Evolutionary conservation across 2,113 vertebrate species (phyloP).

Genomic region (Cynopterus brachyotis): DNA sequence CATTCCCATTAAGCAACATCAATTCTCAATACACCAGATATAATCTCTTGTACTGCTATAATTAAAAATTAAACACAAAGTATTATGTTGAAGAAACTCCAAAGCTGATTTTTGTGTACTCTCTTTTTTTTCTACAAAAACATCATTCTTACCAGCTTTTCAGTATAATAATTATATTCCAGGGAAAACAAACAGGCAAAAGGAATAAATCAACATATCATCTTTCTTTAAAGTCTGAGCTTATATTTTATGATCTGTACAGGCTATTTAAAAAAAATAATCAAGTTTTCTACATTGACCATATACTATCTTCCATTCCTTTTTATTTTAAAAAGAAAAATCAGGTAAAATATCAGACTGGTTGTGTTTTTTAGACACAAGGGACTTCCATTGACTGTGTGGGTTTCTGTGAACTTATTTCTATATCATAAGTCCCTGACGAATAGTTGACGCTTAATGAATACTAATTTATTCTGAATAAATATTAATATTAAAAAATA

Average conservation of each 20-base stretch:
- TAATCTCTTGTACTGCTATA: slow-evolving; percentile 53
- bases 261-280: slow-evolving; percentile 11
- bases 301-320: neutral
- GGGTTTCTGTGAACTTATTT: neutral
- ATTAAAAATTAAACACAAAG: slow-evolving; percentile 82
- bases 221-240: slow-evolving; percentile 40
- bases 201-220: slow-evolving; percentile 61
- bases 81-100: slow-evolving; percentile 78
- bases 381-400: neutral
- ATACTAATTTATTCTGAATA: slow-evolving; percentile 45
- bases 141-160: slow-evolving; percentile 63
- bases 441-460: neutral
- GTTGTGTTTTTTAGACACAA: neutral
- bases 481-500: slow-evolving; percentile 56
- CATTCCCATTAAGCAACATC: neutral
- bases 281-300: slow-evolving; percentile 10
- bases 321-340: neutral
- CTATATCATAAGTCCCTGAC: neutral
- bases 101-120: slow-evolving; percentile 78
- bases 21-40: neutral
- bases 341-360: neutral
- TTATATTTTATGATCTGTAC: slow-evolving; percentile 43
- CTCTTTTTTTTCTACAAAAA: slow-evolving; percentile 53
- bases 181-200: slow-evolving; percentile 20
- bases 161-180: neutral